Conservation (phyloP, 2,888 invertebrate genomes). For the Lomographa bimaculata region DNA sequence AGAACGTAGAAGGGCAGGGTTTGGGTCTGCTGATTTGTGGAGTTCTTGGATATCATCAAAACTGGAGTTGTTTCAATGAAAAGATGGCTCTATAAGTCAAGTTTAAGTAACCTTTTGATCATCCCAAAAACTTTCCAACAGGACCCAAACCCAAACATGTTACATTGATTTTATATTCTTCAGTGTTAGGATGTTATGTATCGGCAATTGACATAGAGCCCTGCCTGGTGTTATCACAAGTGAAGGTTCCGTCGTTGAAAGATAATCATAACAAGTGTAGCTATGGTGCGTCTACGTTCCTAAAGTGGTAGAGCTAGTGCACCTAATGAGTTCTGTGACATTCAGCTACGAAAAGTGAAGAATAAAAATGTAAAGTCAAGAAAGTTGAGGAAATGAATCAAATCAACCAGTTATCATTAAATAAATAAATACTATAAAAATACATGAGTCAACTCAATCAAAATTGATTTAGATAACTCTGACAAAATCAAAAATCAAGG, state of each 20-base stretch:
- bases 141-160: constrained; percentile 16
- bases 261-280: constrained; percentile 4
- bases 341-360: constrained; percentile 16
- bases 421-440: no score
- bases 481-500: no score
- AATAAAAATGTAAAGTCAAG: constrained; percentile 14
- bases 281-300: constrained; percentile 24
- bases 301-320: constrained; percentile 22
- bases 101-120: constrained; percentile 3
- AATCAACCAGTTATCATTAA: no score
- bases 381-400: constrained; percentile 8
- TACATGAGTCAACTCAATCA: no score
- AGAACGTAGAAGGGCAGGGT: constrained; percentile 30
- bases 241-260: constrained; percentile 1
- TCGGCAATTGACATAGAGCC: constrained; percentile 19
- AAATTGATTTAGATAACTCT: no score
- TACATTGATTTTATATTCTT: neutral
- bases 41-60: constrained; percentile 11
- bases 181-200: constrained; percentile 28
- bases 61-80: no score
- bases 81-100: no score
- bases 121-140: constrained; percentile 9
- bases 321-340: constrained; percentile 18
- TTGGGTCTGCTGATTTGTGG: constrained; percentile 40
- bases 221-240: constrained; percentile 28